A percentile compares a stretch with the other conserved stretches of the same genome.
Evolutionary conservation across 2,888 invertebrate species (phyloP).

Genomic region (Lepidochitona cinerea): DNA sequence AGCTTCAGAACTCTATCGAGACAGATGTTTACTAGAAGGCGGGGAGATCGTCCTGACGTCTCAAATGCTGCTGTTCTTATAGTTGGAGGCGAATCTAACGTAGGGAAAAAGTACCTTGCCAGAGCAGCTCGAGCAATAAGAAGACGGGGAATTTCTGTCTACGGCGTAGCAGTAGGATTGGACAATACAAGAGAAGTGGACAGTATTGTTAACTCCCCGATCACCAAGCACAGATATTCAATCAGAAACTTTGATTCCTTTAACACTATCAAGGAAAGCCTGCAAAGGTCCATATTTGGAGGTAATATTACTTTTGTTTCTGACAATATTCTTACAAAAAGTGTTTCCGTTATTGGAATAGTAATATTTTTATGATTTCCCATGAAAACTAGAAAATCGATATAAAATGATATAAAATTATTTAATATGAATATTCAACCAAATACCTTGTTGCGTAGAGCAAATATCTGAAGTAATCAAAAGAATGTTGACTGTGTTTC

Average conservation of each 20-base stretch:
- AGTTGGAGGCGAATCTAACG: conserved; percentile 8
- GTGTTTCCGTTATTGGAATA: too few species aligned
- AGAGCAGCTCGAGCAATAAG: background rate
- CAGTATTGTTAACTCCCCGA: background rate
- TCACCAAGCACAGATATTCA: background rate
- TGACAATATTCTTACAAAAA: too few species aligned
- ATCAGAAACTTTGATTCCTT: background rate
- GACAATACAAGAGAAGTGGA: background rate
- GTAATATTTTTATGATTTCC: too few species aligned
- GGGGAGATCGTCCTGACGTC: conserved; percentile 55
- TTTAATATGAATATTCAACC: too few species aligned
- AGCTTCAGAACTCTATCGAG: conserved; percentile 46
- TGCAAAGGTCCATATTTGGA: background rate
- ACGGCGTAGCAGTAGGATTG: background rate
- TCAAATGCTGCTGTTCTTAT: conserved; percentile 11
- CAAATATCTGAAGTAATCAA: too few species aligned
- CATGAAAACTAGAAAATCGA: too few species aligned
- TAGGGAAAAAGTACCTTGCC: background rate
- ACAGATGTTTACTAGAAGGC: conserved; percentile 41
- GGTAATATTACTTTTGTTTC: too few species aligned
- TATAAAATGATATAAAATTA: too few species aligned
- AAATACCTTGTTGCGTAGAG: too few species aligned
- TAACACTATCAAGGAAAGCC: background rate
- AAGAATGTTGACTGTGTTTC: too few species aligned
- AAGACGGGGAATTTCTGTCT: background rate